phyloP scores from a whole-genome alignment of 2,113 vertebrate genomes.

The Rallus limicola region DNA sequence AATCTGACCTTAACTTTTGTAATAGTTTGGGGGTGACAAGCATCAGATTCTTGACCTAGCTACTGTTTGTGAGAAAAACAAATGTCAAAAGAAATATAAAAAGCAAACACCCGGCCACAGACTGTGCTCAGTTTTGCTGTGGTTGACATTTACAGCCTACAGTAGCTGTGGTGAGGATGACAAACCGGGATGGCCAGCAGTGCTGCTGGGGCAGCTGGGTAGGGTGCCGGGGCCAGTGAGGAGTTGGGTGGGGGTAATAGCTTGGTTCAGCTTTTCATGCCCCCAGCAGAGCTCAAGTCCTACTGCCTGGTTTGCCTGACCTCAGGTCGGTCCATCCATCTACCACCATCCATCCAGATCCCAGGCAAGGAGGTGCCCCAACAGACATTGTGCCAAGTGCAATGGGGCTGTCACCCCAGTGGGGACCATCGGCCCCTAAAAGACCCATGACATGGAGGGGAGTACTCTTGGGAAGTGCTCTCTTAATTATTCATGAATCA shows the following conservation, averaged over 20 bases:
- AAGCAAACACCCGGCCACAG: not conserved
- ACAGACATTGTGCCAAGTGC: not conserved
- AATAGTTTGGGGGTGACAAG: not conserved
- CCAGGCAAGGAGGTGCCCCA: not conserved
- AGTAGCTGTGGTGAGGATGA: not conserved
- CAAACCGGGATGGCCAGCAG: not conserved
- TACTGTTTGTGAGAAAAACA: slow-evolving; percentile 40
- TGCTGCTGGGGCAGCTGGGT: not conserved
- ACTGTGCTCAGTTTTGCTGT: not conserved
- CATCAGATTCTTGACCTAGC: slow-evolving; percentile 6
- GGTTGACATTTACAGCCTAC: not conserved
- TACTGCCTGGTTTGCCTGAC: not conserved
- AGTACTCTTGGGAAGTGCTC: not conserved
- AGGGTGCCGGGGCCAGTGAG: not conserved
- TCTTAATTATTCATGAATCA: not conserved
- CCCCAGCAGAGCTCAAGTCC: not conserved
- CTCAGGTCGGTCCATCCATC: not conserved
- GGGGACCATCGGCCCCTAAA: not conserved
- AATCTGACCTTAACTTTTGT: slow-evolving; percentile 35
- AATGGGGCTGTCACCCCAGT: not conserved
- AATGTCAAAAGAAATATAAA: not conserved
- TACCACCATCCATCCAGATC: not conserved
- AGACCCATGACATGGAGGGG: rapidly evolving
- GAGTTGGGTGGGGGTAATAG: not conserved
- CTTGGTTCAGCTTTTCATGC: not conserved